Percentiles rank a stretch among this genome's conserved stretches.
Evolutionary conservation across 30 jellyfish, hydroid and myxozoan genomes (phyloP).

Genomic region (Rhopilema esculentum): DNA sequence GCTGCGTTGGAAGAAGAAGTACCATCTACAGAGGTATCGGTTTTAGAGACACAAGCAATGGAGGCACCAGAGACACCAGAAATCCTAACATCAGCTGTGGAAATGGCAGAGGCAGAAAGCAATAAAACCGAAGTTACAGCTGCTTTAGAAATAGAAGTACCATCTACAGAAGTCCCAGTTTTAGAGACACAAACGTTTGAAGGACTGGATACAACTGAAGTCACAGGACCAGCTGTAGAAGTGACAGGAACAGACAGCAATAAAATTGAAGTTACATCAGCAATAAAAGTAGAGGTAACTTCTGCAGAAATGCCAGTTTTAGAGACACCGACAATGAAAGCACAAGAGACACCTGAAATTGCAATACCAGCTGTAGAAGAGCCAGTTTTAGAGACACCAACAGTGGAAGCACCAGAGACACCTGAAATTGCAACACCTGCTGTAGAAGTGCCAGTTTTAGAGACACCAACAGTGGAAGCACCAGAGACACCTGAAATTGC

Average conservation of each 20-base stretch:
- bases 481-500: conserved; percentile 12
- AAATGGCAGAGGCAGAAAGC: background rate
- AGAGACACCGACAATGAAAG: too few species aligned
- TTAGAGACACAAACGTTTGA: background rate
- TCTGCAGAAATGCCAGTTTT: background rate
- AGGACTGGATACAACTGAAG: background rate
- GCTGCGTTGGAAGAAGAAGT: background rate
- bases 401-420: background rate
- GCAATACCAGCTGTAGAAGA: too few species aligned
- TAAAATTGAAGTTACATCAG: background rate
- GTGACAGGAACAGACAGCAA: background rate
- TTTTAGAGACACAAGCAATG: too few species aligned
- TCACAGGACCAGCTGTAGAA: background rate
- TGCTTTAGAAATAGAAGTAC: background rate
- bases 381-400: too few species aligned
- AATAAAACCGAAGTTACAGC: background rate
- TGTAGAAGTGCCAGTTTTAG: background rate
- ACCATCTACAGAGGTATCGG: background rate
- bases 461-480: background rate
- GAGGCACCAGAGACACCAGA: background rate
- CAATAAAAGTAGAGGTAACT: background rate
- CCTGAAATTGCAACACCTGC: background rate
- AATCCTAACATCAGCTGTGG: background rate
- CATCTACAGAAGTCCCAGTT: background rate
- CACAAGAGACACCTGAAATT: too few species aligned